A percentile compares a stretch with the other conserved stretches of the same genome.
Evolutionary conservation across 2,113 vertebrate species (phyloP).

Genomic region (Phrynocephalus versicolor): DNA sequence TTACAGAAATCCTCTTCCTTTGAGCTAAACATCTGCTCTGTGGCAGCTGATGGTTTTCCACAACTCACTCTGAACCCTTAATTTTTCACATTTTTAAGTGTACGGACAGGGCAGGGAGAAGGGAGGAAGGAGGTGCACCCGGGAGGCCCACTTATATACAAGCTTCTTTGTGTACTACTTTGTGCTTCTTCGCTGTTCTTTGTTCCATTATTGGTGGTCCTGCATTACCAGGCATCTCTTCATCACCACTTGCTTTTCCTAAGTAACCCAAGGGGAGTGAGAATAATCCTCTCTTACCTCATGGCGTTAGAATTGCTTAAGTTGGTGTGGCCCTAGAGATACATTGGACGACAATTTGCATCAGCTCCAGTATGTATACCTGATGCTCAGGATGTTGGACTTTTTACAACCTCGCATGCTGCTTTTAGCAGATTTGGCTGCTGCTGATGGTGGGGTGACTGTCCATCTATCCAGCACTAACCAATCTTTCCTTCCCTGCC

Average conservation of each 20-base stretch:
- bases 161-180: too few relatives aligned
- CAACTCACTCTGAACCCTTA: conserved; percentile 9
- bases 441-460: too few relatives aligned
- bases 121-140: too few relatives aligned
- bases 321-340: too few relatives aligned
- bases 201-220: not conserved
- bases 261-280: not conserved
- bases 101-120: not conserved
- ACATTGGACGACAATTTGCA: too few relatives aligned
- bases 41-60: not conserved
- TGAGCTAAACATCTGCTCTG: conserved; percentile 28
- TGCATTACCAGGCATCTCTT: not conserved
- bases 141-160: not conserved
- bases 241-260: not conserved
- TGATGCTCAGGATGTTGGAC: too few relatives aligned
- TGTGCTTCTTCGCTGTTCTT: too few relatives aligned
- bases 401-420: too few relatives aligned
- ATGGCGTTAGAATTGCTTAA: not conserved
- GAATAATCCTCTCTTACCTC: not conserved
- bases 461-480: too few relatives aligned
- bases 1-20: conserved; percentile 18
- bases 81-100: not conserved
- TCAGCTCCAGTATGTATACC: too few relatives aligned
- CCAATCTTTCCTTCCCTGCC: too few relatives aligned
- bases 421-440: too few relatives aligned